Percentiles rank a stretch among this genome's conserved stretches.
Evolutionary conservation across 2,113 vertebrate genomes (phyloP).

Genomic region (Rallus limicola): DNA sequence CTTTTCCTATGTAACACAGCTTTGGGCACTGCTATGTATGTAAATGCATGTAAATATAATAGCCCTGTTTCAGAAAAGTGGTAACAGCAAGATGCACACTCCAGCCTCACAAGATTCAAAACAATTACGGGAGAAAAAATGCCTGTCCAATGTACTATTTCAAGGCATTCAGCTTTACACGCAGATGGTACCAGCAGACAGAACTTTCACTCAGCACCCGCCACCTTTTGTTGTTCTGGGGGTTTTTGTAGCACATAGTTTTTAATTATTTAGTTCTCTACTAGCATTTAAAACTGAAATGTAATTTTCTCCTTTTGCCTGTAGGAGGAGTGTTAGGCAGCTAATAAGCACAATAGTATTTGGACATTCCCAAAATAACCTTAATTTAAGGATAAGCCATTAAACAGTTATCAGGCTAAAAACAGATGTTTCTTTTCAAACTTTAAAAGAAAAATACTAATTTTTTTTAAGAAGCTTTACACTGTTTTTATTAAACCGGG

Average conservation of each 20-base stretch:
- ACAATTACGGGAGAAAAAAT: background rate
- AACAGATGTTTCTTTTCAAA: background rate
- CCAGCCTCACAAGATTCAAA: background rate
- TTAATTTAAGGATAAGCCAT: background rate
- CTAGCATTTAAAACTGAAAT: background rate
- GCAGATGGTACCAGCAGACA: background rate
- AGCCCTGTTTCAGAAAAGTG: background rate
- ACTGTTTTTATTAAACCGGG: background rate
- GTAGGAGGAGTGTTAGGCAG: constrained; percentile 77
- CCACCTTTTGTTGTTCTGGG: fast-evolving
- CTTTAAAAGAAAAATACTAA: background rate
- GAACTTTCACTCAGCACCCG: background rate
- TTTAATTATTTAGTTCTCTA: background rate
- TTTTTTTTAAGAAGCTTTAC: background rate
- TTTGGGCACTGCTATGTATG: background rate
- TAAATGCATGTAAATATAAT: background rate
- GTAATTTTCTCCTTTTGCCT: constrained; percentile 71
- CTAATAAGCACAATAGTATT: constrained; percentile 23
- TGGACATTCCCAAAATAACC: background rate
- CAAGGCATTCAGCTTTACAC: background rate
- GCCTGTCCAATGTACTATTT: background rate
- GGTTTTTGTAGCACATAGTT: background rate
- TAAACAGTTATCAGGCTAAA: background rate
- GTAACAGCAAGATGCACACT: background rate
- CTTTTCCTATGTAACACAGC: background rate